Percentiles rank a stretch among this genome's conserved stretches.
These are phyloP conservation scores for Apamea epomidion DNA, from an alignment of 2,888 invertebrate genomes.

Conservation along the genomic window DNA sequence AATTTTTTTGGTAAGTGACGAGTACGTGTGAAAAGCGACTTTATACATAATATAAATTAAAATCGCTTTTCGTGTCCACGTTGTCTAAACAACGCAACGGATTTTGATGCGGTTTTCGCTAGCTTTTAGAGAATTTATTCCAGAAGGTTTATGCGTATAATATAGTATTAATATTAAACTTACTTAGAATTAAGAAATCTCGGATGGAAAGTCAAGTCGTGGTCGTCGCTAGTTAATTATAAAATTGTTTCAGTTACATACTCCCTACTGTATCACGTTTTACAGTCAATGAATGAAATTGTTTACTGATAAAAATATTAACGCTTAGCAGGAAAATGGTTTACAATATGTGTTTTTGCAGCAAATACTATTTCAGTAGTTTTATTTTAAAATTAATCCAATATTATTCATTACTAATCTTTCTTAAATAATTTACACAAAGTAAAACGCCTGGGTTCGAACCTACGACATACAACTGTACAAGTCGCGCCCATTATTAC, in stretches of 20 bases:
- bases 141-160: neutral
- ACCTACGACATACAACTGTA: too few species aligned
- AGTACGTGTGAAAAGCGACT: neutral
- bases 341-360: neutral
- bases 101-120: neutral
- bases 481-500: too few species aligned
- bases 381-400: neutral
- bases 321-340: conserved; percentile 5
- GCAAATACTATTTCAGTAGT: neutral
- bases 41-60: neutral
- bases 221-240: neutral
- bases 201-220: neutral
- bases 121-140: neutral
- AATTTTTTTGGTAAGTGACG: neutral
- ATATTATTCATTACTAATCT: neutral
- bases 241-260: neutral
- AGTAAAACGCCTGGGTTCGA: too few species aligned
- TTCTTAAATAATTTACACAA: too few species aligned
- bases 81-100: neutral
- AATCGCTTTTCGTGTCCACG: neutral
- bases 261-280: neutral
- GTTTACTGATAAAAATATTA: conserved; percentile 8
- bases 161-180: too few species aligned
- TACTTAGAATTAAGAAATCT: neutral
- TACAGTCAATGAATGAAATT: neutral